A percentile compares a stretch with the other conserved stretches of the same genome.
Evolutionary conservation across 2,888 invertebrate species (phyloP).

Genomic region (Xylota segnis): DNA sequence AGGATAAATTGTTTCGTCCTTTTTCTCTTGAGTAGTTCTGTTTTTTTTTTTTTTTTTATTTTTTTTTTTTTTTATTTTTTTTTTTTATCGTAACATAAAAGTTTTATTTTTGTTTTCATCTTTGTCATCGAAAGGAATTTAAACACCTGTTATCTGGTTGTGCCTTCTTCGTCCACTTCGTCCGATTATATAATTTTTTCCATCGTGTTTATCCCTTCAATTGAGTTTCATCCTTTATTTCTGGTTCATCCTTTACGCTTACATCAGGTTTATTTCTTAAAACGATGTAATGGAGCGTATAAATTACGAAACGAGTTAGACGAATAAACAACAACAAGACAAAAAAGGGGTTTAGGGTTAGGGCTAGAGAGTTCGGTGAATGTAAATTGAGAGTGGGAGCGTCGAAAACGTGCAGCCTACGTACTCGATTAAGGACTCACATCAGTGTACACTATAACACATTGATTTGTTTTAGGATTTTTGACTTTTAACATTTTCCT

Average conservation of each 20-base stretch:
- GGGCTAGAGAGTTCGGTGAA: not conserved
- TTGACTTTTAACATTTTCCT: not conserved
- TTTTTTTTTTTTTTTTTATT: not conserved
- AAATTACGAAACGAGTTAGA: conserved; percentile 6
- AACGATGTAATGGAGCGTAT: conserved; percentile 29
- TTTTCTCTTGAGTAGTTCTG: not conserved
- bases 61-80: not conserved
- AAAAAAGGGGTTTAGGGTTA: conserved; percentile 1
- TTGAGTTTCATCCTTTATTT: conserved; percentile 9
- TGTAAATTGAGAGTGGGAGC: conserved; percentile 1
- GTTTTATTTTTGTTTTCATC: not conserved
- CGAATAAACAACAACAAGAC: not conserved
- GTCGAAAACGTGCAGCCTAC: not conserved
- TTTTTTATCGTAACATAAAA: not conserved
- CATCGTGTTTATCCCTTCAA: not conserved
- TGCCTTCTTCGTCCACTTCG: not conserved
- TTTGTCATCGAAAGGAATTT: not conserved
- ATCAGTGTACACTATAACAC: not conserved
- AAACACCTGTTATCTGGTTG: conserved; percentile 11
- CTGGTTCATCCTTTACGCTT: not conserved
- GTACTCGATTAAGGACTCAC: not conserved
- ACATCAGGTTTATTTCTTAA: conserved; percentile 13
- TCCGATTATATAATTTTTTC: not conserved
- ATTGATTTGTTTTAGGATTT: conserved; percentile 13
- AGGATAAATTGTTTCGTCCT: not conserved